Evolutionary conservation across 2,113 vertebrate genomes (phyloP).

Genomic region (Oxyura jamaicensis): DNA sequence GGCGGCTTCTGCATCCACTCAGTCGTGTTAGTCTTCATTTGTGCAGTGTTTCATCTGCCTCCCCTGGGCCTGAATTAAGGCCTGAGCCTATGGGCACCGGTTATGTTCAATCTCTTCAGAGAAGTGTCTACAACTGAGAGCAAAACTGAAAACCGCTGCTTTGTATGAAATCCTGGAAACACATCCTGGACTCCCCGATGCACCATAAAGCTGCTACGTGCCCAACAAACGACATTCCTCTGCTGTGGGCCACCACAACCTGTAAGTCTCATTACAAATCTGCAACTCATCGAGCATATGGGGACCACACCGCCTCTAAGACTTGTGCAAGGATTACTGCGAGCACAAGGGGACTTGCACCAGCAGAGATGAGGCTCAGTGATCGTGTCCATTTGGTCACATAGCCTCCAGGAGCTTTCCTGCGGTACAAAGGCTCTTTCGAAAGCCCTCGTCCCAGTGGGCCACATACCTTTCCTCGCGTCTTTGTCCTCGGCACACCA

Average conservation of each 20-base stretch:
- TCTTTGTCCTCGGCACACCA: neutral
- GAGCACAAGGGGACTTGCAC: neutral
- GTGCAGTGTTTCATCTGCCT: neutral
- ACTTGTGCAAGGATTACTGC: neutral
- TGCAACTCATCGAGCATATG: neutral
- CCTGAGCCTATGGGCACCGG: neutral
- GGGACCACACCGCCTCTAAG: neutral
- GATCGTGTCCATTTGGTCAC: accelerated
- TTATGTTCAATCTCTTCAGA: neutral
- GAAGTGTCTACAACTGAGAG: neutral
- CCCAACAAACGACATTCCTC: neutral
- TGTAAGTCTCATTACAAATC: neutral
- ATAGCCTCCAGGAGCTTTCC: neutral
- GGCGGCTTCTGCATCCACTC: neutral
- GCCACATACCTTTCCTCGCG: neutral
- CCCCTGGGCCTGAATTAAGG: neutral
- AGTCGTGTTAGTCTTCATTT: neutral
- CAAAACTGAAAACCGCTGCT: neutral
- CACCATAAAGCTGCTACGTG: neutral
- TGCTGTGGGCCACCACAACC: neutral
- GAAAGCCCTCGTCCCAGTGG: neutral
- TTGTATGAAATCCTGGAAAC: neutral
- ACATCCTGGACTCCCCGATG: neutral
- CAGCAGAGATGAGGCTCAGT: neutral
- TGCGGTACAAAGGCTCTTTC: neutral